A percentile compares a stretch with the other conserved stretches of the same genome.
Conservation (phyloP, 2,113 vertebrate genomes). For the Crocuta crocuta region DNA sequence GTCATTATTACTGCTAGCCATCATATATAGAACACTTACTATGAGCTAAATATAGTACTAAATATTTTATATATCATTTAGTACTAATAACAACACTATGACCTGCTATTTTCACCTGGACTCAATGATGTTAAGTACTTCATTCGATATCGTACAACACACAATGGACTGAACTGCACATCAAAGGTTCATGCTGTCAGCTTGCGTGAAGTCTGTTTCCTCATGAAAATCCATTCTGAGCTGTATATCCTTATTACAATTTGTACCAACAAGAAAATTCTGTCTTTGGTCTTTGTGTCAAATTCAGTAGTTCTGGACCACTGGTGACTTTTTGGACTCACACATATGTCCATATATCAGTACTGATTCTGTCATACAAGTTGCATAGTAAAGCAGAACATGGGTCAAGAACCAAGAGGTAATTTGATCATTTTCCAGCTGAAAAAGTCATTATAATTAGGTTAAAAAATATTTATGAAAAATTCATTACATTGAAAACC, state of each 20-base stretch:
- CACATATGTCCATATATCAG: background rate
- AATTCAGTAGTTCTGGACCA: background rate
- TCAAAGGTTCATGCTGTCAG: background rate
- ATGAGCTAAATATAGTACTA: background rate
- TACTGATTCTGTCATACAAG: background rate
- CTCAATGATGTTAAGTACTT: background rate
- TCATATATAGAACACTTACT: background rate
- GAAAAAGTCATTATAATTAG: background rate
- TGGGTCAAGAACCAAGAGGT: background rate
- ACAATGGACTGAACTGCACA: background rate
- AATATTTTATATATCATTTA: background rate
- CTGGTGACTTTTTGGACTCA: background rate
- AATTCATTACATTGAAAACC: background rate
- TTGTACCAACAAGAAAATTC: background rate
- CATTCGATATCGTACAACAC: background rate
- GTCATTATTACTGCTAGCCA: background rate
- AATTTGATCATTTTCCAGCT: background rate
- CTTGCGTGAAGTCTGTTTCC: background rate
- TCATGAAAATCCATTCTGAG: background rate
- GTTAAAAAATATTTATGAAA: background rate
- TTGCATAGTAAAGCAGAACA: background rate
- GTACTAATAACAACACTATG: background rate
- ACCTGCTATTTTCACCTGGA: background rate
- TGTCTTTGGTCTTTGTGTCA: background rate
- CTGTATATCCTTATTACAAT: background rate